Conservation (phyloP, 2,888 invertebrate species). For the Pollenia labialis region DNA sequence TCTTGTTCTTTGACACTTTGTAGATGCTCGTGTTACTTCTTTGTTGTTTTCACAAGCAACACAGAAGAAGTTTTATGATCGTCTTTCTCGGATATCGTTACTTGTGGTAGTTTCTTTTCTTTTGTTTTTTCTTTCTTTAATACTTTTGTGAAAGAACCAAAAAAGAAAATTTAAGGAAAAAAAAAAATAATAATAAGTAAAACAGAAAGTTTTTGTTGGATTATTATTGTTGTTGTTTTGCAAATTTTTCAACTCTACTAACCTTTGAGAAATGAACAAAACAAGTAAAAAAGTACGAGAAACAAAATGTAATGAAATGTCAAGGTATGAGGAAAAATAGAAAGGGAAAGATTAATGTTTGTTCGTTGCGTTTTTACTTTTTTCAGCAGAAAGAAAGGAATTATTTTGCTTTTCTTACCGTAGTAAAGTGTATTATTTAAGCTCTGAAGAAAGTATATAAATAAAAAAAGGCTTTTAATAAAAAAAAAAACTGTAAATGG, state of each 20-base stretch:
- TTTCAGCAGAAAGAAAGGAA: background rate
- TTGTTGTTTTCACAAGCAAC: constrained; percentile 40
- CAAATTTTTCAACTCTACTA: constrained; percentile 23
- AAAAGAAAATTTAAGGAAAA: background rate
- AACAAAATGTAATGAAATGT: constrained; percentile 50
- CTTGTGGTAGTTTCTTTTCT: constrained; percentile 9
- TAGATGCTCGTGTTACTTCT: constrained; percentile 5
- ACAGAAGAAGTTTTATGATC: constrained; percentile 69
- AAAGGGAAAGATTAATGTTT: constrained; percentile 52
- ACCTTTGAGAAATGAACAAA: constrained; percentile 27
- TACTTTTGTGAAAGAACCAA: constrained; percentile 46
- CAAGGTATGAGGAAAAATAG: constrained; percentile 33
- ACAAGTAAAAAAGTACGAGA: background rate
- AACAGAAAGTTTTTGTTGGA: constrained; percentile 27
- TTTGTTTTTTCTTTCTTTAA: constrained; percentile 37
- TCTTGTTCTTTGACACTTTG: constrained; percentile 69
- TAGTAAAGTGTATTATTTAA: too few relatives aligned
- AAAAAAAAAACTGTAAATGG: too few relatives aligned
- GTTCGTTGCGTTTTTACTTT: background rate
- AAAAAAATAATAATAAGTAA: background rate
- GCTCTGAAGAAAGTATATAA: too few relatives aligned
- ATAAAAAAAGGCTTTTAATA: too few relatives aligned
- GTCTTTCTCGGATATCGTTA: constrained; percentile 32
- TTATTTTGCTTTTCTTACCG: background rate
- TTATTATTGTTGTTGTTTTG: constrained; percentile 39